These are phyloP conservation scores for Corythoichthys intestinalis DNA, from an alignment of 2,113 vertebrate genomes.

Conservation along the genomic window DNA sequence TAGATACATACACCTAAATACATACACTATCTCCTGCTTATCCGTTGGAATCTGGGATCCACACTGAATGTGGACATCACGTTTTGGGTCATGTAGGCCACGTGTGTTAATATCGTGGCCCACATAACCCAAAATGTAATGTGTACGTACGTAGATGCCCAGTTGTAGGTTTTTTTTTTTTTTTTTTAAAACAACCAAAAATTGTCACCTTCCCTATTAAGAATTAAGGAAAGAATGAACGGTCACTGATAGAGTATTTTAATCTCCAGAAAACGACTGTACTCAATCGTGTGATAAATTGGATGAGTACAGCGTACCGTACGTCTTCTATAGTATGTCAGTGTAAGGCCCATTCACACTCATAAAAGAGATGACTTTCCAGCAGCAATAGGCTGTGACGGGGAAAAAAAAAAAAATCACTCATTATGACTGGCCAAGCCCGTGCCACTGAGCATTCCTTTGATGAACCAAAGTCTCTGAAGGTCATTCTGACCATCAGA, in stretches of 20 bases:
- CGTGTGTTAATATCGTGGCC: too few relatives aligned
- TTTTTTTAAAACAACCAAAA: too few relatives aligned
- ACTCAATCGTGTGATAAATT: slow-evolving; percentile 31
- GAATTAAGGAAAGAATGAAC: neutral
- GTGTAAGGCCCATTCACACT: slow-evolving; percentile 19
- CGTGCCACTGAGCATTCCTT: neutral
- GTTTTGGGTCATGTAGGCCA: too few relatives aligned
- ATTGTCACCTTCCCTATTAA: too few relatives aligned
- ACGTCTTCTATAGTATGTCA: neutral
- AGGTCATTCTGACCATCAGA: neutral
- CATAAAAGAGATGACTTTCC: slow-evolving; percentile 32
- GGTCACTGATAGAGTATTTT: slow-evolving; percentile 6
- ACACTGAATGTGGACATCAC: too few relatives aligned
- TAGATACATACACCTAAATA: too few relatives aligned
- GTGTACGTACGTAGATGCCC: too few relatives aligned
- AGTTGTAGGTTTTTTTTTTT: too few relatives aligned
- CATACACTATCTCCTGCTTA: too few relatives aligned
- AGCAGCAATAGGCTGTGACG: neutral
- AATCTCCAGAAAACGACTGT: neutral
- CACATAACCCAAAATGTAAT: too few relatives aligned
- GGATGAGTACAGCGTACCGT: slow-evolving; percentile 8
- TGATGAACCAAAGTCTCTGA: neutral
- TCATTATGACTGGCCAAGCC: neutral
- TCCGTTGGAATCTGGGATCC: too few relatives aligned
- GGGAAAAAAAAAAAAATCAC: neutral